Conservation (phyloP, 2,113 vertebrate genomes). For the Psettodes erumei region DNA sequence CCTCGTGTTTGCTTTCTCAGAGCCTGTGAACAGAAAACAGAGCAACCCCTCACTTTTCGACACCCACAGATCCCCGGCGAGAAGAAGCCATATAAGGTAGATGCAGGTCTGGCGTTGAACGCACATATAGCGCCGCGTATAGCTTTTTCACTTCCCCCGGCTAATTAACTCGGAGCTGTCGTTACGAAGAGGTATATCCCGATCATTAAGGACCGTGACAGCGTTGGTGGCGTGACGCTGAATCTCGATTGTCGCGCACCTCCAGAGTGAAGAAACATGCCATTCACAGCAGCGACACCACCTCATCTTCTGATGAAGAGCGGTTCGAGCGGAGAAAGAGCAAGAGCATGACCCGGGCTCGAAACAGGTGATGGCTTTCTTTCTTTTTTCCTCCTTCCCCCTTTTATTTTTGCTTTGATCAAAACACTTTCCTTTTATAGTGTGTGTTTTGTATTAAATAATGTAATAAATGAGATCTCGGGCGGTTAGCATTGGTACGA, state of each 20-base stretch:
- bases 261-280: slow-evolving; percentile 97
- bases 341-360: slow-evolving; percentile 97
- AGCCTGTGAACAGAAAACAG: slow-evolving; percentile 97
- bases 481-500: not conserved
- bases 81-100: slow-evolving; percentile 99
- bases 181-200: not conserved
- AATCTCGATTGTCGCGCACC: not conserved
- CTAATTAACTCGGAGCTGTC: not conserved
- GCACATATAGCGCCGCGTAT: too few relatives aligned
- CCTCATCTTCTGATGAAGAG: slow-evolving; percentile 97
- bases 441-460: not conserved
- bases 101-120: slow-evolving; percentile 10
- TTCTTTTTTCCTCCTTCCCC: not conserved
- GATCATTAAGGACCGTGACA: not conserved
- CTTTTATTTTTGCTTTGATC: not conserved
- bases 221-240: not conserved
- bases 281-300: slow-evolving; percentile 98
- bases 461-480: not conserved
- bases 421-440: not conserved
- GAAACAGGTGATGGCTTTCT: slow-evolving; percentile 88
- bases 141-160: not conserved
- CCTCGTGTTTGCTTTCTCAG: slow-evolving; percentile 75
- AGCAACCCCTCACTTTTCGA: slow-evolving; percentile 95
- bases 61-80: slow-evolving; percentile 96
- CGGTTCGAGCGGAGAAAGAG: slow-evolving; percentile 98